These are phyloP conservation scores for Rhineura floridana DNA, from an alignment of 2,113 vertebrate genomes.

Conservation along the genomic window DNA sequence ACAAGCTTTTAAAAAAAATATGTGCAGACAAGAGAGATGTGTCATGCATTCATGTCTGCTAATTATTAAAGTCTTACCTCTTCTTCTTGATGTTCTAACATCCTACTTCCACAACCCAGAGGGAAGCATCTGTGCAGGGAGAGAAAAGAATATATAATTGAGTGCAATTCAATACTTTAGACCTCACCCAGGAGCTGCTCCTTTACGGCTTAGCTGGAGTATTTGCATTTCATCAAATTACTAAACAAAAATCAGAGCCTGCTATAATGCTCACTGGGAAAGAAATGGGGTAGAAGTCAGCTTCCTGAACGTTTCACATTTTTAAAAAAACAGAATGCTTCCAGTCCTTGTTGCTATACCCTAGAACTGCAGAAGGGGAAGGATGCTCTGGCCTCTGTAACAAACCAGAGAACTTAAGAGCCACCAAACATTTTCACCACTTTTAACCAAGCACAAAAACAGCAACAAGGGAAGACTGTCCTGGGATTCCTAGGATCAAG, in stretches of 20 bases:
- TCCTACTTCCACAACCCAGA: conserved; percentile 75
- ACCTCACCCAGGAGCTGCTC: background rate
- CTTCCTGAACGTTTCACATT: background rate
- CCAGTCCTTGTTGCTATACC: background rate
- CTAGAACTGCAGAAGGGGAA: background rate
- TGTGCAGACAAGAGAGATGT: background rate
- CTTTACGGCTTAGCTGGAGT: background rate
- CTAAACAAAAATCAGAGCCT: background rate
- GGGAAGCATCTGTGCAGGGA: conserved; percentile 69
- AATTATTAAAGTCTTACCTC: conserved; percentile 80
- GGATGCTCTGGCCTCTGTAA: too few species aligned
- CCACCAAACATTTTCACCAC: background rate
- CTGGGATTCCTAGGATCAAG: background rate
- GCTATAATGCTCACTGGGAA: background rate
- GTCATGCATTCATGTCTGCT: background rate
- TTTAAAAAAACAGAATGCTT: background rate
- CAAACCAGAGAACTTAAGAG: background rate
- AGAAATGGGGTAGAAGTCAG: background rate
- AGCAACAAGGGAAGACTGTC: background rate
- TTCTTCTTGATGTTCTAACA: conserved; percentile 84
- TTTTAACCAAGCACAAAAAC: background rate
- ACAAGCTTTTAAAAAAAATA: background rate
- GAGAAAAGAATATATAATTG: background rate
- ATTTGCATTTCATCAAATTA: background rate
- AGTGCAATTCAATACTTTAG: background rate